Percentiles rank a stretch among this genome's conserved stretches.
phyloP scores from a whole-genome alignment of 2,113 vertebrate species.

The Podarcis raffonei region DNA sequence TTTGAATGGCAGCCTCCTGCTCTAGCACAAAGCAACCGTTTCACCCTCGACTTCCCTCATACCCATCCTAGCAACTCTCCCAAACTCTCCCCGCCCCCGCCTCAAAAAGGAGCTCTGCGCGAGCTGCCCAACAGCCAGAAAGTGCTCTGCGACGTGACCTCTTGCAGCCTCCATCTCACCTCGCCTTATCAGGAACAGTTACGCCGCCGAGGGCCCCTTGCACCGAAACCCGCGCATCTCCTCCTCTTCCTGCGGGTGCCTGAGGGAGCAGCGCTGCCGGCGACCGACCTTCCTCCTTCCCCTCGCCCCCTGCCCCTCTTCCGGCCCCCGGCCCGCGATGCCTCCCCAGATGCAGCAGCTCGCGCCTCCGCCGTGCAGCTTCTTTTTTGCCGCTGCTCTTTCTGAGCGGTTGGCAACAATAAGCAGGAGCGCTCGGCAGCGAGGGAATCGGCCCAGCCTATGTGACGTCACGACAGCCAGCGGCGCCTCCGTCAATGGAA shows the following conservation, averaged over 20 bases:
- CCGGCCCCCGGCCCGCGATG: background rate
- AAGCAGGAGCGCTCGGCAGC: background rate
- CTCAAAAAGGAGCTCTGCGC: background rate
- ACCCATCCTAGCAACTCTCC: background rate
- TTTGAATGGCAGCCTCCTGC: background rate
- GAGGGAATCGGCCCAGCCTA: background rate
- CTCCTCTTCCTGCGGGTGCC: background rate
- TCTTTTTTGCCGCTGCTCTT: no score
- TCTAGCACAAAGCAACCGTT: background rate
- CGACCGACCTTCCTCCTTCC: background rate
- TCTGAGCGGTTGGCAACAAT: background rate
- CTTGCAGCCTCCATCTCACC: background rate
- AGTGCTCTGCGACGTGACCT: background rate
- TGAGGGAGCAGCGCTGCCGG: background rate
- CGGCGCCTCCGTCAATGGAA: constrained; percentile 26
- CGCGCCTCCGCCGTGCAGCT: background rate
- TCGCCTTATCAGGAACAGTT: background rate
- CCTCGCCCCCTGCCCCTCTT: background rate
- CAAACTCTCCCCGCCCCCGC: background rate
- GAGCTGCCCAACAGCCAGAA: background rate
- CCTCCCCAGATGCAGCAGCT: background rate
- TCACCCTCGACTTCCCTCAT: background rate
- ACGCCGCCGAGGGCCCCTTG: background rate
- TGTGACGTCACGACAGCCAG: constrained; percentile 49
- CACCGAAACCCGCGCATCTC: background rate